Percentiles rank a stretch among this genome's conserved stretches.
These are phyloP conservation scores for Beroe ovata DNA, from an alignment of 37 sponge, comb jelly and placozoan species.

Conservation along the genomic window DNA sequence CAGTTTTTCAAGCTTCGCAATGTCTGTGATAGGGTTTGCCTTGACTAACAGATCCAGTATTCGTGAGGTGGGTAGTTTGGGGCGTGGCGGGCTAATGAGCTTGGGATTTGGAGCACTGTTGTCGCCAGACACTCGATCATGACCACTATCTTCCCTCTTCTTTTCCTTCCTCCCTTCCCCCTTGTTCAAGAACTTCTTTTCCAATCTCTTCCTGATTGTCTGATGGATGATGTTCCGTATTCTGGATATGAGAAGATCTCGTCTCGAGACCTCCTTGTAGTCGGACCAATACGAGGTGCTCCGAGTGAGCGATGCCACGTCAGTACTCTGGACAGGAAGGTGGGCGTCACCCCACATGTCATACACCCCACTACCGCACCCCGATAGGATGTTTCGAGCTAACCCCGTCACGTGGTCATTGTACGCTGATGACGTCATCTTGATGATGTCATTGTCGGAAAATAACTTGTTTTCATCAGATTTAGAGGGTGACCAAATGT, in stretches of 20 bases:
- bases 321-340: background rate
- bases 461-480: background rate
- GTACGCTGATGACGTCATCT: background rate
- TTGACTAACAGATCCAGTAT: conserved; percentile 22
- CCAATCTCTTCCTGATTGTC: background rate
- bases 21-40: conserved; percentile 29
- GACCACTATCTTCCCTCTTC: background rate
- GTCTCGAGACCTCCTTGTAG: background rate
- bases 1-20: conserved; percentile 11
- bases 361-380: conserved; percentile 15
- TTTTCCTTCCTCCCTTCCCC: background rate
- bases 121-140: no score
- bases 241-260: background rate
- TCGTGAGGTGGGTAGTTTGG: background rate
- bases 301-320: background rate
- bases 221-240: background rate
- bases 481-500: background rate
- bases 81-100: background rate
- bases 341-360: conserved; percentile 10
- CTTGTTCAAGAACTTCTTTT: background rate
- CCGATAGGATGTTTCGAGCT: conserved; percentile 8
- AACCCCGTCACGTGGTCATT: background rate
- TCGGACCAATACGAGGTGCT: conserved; percentile 4
- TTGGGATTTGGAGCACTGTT: background rate
- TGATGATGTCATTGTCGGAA: background rate